Conservation (phyloP, 2,888 invertebrate genomes). For the Caenorhabditis sp. region DNA sequence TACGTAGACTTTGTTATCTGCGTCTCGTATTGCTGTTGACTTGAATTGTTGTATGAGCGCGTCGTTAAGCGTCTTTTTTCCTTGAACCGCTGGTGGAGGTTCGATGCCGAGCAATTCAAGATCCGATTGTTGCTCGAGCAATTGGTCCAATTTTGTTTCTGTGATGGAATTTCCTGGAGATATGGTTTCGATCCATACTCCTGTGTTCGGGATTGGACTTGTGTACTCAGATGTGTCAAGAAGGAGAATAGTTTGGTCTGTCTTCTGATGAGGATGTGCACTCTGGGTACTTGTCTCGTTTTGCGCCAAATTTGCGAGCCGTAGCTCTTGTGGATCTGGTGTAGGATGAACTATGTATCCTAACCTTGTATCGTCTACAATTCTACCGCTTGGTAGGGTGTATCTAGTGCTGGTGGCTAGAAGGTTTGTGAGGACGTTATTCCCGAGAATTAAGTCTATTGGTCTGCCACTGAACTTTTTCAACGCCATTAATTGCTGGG, state of each 20-base stretch:
- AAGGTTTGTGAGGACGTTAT: background rate
- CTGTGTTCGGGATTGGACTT: background rate
- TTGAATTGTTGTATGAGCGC: slow-evolving; percentile 9
- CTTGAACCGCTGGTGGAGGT: background rate
- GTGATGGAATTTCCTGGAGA: background rate
- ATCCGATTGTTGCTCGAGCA: background rate
- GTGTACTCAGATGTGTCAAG: background rate
- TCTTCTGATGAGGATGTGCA: background rate
- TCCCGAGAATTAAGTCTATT: slow-evolving; percentile 8
- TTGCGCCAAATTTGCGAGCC: background rate
- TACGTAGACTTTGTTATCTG: background rate
- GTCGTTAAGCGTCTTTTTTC: background rate
- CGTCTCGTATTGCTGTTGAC: background rate
- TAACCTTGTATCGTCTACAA: background rate
- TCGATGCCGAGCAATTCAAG: slow-evolving; percentile 10
- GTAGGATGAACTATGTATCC: slow-evolving; percentile 3
- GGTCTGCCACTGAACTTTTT: background rate
- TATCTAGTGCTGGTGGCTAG: background rate
- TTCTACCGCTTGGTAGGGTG: slow-evolving; percentile 8
- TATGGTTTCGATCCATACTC: background rate
- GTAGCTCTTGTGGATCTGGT: background rate
- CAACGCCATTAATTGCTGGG: background rate
- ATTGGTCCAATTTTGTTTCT: background rate
- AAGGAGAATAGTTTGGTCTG: no score
- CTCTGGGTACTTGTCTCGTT: background rate